Evolutionary conservation across 2,113 vertebrate species (phyloP).

Genomic region (Dasyprocta punctata): DNA sequence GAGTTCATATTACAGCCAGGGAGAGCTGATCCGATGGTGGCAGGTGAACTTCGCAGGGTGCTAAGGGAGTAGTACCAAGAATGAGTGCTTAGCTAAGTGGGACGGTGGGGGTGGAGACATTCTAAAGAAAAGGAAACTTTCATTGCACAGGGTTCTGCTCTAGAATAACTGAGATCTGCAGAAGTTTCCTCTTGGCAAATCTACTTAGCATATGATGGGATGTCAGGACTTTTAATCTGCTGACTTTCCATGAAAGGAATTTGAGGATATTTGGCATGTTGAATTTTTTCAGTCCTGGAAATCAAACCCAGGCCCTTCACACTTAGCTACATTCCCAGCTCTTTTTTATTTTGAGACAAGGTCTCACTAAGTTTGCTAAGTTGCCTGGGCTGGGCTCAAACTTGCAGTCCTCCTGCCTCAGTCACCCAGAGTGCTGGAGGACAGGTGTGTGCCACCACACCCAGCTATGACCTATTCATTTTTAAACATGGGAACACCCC

Average conservation of each 20-base stretch:
- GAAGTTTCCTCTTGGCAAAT: neutral
- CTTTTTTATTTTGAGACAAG: neutral
- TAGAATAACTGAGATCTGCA: neutral
- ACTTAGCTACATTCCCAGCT: neutral
- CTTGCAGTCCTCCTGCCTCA: neutral
- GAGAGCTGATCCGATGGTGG: neutral
- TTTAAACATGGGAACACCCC: neutral
- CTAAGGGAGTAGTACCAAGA: neutral
- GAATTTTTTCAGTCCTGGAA: neutral
- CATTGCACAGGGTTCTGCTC: neutral
- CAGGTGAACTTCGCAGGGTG: neutral
- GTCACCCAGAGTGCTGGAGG: neutral
- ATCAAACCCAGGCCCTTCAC: neutral
- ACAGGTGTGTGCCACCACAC: neutral
- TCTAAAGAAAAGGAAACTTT: conserved; percentile 11
- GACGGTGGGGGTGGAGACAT: neutral
- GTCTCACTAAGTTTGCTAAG: neutral
- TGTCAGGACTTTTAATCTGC: neutral
- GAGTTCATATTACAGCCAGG: neutral
- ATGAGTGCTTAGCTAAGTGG: neutral
- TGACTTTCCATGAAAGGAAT: conserved; percentile 37
- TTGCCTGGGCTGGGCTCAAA: neutral
- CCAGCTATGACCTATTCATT: neutral
- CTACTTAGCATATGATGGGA: neutral
- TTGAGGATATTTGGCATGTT: neutral